Percentiles rank a stretch among this genome's conserved stretches.
These are phyloP conservation scores for Drosophila longiperda DNA, from an alignment of 2,888 invertebrate genomes.

Conservation along the genomic window DNA sequence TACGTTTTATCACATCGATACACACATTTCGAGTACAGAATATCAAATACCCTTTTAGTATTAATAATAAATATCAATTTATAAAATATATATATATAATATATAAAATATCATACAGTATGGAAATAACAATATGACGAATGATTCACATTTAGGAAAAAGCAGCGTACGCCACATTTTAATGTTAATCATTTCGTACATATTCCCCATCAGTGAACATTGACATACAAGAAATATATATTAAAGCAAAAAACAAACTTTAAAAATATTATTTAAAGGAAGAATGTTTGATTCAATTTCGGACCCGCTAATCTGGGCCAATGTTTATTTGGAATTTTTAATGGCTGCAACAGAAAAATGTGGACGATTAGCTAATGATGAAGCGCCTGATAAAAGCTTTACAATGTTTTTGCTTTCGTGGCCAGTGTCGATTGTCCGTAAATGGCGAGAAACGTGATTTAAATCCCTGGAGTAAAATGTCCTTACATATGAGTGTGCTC, in stretches of 20 bases:
- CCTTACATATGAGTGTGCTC: constrained; percentile 7
- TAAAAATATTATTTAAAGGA: neutral
- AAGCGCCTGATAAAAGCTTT: constrained; percentile 73
- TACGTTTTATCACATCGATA: neutral
- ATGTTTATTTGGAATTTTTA: constrained; percentile 15
- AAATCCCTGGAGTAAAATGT: constrained; percentile 46
- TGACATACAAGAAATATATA: neutral
- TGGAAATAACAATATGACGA: neutral
- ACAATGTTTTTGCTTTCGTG: constrained; percentile 67
- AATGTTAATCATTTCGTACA: neutral
- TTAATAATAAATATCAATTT: neutral
- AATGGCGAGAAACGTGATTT: constrained; percentile 55
- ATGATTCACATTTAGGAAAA: neutral
- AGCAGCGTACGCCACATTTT: accelerated
- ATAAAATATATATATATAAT: too few species aligned
- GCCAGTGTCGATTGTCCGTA: constrained; percentile 41
- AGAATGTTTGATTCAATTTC: neutral
- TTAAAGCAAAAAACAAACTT: neutral
- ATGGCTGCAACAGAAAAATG: constrained; percentile 17
- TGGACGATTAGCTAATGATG: constrained; percentile 52
- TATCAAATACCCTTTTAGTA: neutral
- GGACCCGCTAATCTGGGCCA: neutral
- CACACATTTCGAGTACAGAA: neutral
- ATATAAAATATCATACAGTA: neutral
- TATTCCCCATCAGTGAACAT: neutral